Conservation (phyloP, 2,888 invertebrate species). For the Platycheirus rosarum region DNA sequence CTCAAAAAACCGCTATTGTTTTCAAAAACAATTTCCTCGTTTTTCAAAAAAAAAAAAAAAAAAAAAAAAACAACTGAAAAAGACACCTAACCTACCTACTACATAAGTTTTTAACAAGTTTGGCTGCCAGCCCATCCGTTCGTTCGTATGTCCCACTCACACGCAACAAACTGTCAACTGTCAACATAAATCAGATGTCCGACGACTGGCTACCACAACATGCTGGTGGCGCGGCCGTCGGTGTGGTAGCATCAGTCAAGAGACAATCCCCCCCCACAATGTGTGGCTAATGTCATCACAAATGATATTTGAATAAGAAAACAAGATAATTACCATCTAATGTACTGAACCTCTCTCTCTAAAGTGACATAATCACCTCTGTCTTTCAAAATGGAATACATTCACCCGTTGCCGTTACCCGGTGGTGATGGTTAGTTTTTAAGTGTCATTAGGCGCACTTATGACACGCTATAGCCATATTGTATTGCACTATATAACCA, state of each 20-base stretch:
- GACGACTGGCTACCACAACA: conserved; percentile 34
- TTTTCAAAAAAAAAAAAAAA: not conserved
- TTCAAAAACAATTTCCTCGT: not conserved
- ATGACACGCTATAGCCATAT: conserved; percentile 24
- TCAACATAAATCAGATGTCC: conserved; percentile 61
- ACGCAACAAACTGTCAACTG: conserved; percentile 66
- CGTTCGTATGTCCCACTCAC: conserved; percentile 24
- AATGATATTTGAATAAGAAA: conserved; percentile 70
- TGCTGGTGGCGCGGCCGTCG: not conserved
- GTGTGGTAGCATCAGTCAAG: conserved; percentile 3
- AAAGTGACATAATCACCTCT: conserved; percentile 58
- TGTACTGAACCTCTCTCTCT: conserved; percentile 42
- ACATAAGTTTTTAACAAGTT: conserved; percentile 51
- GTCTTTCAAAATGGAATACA: conserved; percentile 33
- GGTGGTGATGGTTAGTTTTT: conserved; percentile 34
- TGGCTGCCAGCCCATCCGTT: conserved; percentile 48
- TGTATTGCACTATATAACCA: too few relatives aligned
- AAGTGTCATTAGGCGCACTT: conserved; percentile 63
- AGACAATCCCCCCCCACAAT: conserved; percentile 29
- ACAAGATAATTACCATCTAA: conserved; percentile 68
- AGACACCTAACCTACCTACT: too few relatives aligned
- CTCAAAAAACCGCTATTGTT: too few relatives aligned
- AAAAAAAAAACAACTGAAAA: too few relatives aligned
- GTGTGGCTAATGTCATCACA: conserved; percentile 56
- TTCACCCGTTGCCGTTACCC: conserved; percentile 18